A percentile compares a stretch with the other conserved stretches of the same genome.
phyloP scores from a whole-genome alignment of 2,113 vertebrate genomes.

The Irena cyanogastra region DNA sequence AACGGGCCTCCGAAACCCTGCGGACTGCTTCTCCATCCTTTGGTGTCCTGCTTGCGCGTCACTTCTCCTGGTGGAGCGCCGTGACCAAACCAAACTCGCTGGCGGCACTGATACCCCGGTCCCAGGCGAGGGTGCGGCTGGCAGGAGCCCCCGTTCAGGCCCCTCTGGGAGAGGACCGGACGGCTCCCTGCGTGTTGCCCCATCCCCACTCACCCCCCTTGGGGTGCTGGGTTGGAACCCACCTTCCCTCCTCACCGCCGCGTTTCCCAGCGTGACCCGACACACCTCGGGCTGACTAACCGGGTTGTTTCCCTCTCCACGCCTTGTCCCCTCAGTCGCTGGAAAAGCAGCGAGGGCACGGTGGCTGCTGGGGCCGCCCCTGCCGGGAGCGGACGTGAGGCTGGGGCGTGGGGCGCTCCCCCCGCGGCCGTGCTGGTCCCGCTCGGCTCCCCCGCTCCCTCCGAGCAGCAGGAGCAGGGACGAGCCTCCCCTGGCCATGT shows the following conservation, averaged over 20 bases:
- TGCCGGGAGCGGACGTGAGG: background rate
- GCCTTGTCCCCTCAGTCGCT: background rate
- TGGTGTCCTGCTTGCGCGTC: background rate
- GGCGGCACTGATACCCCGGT: background rate
- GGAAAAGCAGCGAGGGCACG: background rate
- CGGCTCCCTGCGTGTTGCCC: fast-evolving
- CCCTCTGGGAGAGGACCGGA: background rate
- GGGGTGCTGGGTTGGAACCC: background rate
- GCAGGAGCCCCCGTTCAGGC: background rate
- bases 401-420: background rate
- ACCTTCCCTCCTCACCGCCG: background rate
- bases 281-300: background rate
- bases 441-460: background rate
- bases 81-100: fast-evolving
- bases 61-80: fast-evolving
- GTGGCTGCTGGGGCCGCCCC: background rate
- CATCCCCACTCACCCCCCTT: fast-evolving
- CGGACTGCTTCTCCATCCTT: background rate
- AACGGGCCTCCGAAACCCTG: background rate
- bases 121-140: background rate
- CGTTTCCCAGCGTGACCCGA: background rate
- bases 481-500: fast-evolving
- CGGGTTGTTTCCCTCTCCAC: no score
- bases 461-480: background rate
- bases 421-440: background rate